Evolutionary conservation across 2,113 vertebrate species (phyloP), one percentile per base, ranked within the genome.

Genomic region (Motacilla alba): DNA sequence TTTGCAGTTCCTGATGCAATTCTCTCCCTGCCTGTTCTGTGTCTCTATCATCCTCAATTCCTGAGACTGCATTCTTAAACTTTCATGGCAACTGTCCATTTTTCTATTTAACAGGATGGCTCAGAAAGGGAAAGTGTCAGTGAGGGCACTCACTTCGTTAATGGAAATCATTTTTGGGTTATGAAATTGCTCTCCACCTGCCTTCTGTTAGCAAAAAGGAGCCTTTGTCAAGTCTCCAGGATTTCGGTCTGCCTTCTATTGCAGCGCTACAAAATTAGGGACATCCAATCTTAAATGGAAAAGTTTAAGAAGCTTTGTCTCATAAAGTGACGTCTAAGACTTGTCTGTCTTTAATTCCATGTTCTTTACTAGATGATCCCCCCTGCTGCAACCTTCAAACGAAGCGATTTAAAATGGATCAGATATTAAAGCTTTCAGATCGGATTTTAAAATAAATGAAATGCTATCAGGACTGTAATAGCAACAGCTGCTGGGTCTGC

Each of bases 371-470:
- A 31, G 93, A 43, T 93, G 87, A 94, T 91, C 83, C 30, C 41
- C 30, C 76, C 82, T 87, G 50, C 84, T 94, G 87, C 78, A 90
- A 69, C 87, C 90, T 93, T 91, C 85, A 80, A 91, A 90, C 16
- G 55, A 69, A 53, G 85, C 6, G 79, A 81, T 96, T 96, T 95
- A 12, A 70, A 86, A 74, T 20, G 87, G 76, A 85, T 53, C 56
- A 33, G 75, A 83, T 94, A 93, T 88, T 90, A 96, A 94, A 96
- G 87, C 94, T 86, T 92, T 88, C 80, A 90, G 89, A 86, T 20
- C 6, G 27, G 72, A 77, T 19, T 95, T 95, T 87, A 46, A 87
- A 94, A 91, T n/a, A 95, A 97, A 92, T 95, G 20, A 90, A 95
- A 95, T 80, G 84, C 85, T 88, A 43, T n/a, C 76, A 67, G 90